Percentiles rank a stretch among this genome's conserved stretches.
These are phyloP conservation scores for Cylloceria caligata DNA, from an alignment of 2,888 invertebrate species.

Conservation along the genomic window DNA sequence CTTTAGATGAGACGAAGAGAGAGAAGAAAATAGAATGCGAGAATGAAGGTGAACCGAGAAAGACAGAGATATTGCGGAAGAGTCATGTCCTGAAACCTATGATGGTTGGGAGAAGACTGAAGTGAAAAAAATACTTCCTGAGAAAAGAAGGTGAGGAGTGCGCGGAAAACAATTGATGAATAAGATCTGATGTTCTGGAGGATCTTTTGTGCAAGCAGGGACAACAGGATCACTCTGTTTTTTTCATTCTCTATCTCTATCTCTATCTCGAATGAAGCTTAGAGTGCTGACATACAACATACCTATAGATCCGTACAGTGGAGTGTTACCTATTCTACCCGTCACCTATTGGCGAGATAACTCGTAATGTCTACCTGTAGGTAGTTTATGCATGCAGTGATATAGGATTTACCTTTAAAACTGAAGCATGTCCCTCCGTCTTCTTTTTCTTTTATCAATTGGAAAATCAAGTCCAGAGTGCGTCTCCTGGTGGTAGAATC, in stretches of 20 bases:
- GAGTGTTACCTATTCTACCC: not conserved
- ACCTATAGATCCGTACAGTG: not conserved
- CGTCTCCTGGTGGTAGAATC: not conserved
- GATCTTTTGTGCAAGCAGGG: slow-evolving; percentile 23
- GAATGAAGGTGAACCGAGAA: slow-evolving; percentile 29
- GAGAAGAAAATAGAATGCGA: slow-evolving; percentile 20
- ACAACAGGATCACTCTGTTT: slow-evolving; percentile 32
- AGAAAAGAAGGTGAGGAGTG: slow-evolving; percentile 47
- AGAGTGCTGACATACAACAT: not conserved
- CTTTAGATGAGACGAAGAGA: slow-evolving; percentile 6
- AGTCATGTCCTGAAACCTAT: slow-evolving; percentile 14
- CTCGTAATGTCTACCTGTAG: not conserved
- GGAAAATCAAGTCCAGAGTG: not conserved
- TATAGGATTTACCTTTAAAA: not conserved
- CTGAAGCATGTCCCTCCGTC: not conserved
- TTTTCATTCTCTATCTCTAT: slow-evolving; percentile 5
- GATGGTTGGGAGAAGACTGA: slow-evolving; percentile 7
- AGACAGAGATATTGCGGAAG: slow-evolving; percentile 17
- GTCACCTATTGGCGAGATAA: not conserved
- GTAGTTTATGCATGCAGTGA: not conserved
- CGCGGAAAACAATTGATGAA: slow-evolving; percentile 66
- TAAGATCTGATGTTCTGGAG: slow-evolving; percentile 62
- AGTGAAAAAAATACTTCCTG: slow-evolving; percentile 16
- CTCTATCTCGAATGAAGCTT: slow-evolving; percentile 15
- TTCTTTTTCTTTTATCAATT: not conserved